Evolutionary conservation across 2,888 invertebrate species (phyloP).

Genomic region (Clostera curtula): DNA sequence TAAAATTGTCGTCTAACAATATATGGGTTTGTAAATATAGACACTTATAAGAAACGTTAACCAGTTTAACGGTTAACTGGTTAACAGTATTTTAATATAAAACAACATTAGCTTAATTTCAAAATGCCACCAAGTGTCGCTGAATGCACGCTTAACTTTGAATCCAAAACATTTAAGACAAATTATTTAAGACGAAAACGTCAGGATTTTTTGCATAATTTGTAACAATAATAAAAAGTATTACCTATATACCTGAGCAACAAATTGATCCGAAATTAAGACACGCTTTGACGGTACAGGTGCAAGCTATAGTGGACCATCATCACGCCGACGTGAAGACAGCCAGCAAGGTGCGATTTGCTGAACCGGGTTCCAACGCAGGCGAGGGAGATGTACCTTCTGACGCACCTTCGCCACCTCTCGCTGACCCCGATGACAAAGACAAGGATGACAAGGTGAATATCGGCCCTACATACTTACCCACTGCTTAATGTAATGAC

Average conservation of each 20-base stretch:
- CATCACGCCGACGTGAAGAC: conserved; percentile 88
- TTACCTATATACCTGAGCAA: conserved; percentile 7
- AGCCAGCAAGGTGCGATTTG: conserved; percentile 90
- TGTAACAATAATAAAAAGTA: not conserved
- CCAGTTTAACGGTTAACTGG: too few relatives aligned
- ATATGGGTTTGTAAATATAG: too few relatives aligned
- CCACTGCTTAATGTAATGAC: not conserved
- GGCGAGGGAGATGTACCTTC: conserved; percentile 53
- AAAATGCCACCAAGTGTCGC: too few relatives aligned
- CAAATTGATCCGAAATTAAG: not conserved
- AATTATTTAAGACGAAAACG: too few relatives aligned
- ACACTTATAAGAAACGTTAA: too few relatives aligned
- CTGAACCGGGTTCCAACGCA: conserved; percentile 78
- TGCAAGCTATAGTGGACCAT: conserved; percentile 94
- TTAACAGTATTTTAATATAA: too few relatives aligned
- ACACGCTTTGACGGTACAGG: conserved; percentile 76
- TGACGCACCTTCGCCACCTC: conserved; percentile 66
- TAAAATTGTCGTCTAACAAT: too few relatives aligned
- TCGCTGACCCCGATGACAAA: conserved; percentile 60
- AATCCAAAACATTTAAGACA: too few relatives aligned
- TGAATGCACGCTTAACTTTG: too few relatives aligned
- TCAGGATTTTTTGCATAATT: too few relatives aligned
- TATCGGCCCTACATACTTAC: conserved; percentile 20
- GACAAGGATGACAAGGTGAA: conserved; percentile 71
- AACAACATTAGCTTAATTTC: too few relatives aligned